phyloP scores from a whole-genome alignment of 1,140 invertebrate genomes.

The Neodiprion fabricii region DNA sequence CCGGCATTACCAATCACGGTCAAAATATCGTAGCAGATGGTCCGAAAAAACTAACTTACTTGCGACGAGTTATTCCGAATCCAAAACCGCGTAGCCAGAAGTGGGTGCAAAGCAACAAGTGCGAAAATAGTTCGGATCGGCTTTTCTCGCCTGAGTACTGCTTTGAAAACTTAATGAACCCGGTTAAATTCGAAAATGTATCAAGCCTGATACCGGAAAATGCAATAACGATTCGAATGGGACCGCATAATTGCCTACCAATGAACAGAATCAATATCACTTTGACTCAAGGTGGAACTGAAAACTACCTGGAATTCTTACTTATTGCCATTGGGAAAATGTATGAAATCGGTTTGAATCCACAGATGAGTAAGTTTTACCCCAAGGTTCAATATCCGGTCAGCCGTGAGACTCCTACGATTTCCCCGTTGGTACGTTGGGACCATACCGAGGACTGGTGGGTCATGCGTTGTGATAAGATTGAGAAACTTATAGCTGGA shows the following conservation, averaged over 20 bases:
- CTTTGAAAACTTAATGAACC: slow-evolving; percentile 86
- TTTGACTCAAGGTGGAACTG: slow-evolving; percentile 74
- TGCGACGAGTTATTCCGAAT: slow-evolving; percentile 74
- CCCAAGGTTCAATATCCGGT: slow-evolving; percentile 77
- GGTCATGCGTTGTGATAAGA: slow-evolving; percentile 45
- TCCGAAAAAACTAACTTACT: slow-evolving; percentile 73
- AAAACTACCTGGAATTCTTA: slow-evolving; percentile 72
- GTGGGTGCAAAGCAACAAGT: slow-evolving; percentile 86
- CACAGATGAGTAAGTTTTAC: slow-evolving; percentile 64
- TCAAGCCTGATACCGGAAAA: slow-evolving; percentile 77
- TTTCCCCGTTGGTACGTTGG: slow-evolving; percentile 82
- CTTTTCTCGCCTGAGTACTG: slow-evolving; percentile 89
- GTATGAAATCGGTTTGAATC: slow-evolving; percentile 59
- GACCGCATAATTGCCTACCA: slow-evolving; percentile 68
- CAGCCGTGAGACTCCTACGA: slow-evolving; percentile 77
- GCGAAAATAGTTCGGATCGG: slow-evolving; percentile 68
- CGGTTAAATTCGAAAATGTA: slow-evolving; percentile 88
- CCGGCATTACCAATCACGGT: slow-evolving; percentile 86
- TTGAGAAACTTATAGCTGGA: slow-evolving; percentile 27
- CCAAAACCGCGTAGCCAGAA: slow-evolving; percentile 75
- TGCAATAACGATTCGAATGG: slow-evolving; percentile 82
- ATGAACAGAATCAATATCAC: slow-evolving; percentile 74
- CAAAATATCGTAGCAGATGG: slow-evolving; percentile 69
- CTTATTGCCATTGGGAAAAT: slow-evolving; percentile 72
- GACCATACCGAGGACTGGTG: slow-evolving; percentile 81